Conservation (phyloP, 2,113 vertebrate genomes). For the Lagopus leucura region DNA sequence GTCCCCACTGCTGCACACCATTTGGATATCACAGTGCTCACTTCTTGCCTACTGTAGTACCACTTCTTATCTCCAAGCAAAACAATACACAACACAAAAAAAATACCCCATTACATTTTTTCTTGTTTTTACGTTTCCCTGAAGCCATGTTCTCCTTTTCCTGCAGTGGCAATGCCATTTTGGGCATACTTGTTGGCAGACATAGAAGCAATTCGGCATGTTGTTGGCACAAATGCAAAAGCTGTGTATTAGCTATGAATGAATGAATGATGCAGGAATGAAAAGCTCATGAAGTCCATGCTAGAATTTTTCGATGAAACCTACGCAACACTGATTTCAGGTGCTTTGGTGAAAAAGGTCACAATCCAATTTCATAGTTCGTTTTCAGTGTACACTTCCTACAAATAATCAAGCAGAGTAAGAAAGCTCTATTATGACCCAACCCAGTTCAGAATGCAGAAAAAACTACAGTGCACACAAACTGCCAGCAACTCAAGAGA, state of each 20-base stretch:
- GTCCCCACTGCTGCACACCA: too few relatives aligned
- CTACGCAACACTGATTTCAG: background rate
- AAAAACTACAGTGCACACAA: background rate
- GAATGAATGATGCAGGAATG: background rate
- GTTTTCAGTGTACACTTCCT: background rate
- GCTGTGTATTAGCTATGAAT: background rate
- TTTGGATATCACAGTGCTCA: background rate
- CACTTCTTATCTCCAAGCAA: background rate
- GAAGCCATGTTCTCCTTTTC: too few relatives aligned
- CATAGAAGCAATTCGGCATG: background rate
- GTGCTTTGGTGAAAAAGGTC: background rate
- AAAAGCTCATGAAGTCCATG: background rate
- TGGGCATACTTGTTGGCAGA: background rate
- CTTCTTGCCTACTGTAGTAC: background rate
- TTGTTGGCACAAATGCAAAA: background rate
- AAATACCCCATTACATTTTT: background rate
- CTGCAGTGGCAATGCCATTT: background rate
- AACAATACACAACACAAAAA: background rate
- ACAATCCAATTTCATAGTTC: background rate
- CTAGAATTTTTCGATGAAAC: background rate
- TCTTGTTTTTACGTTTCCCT: background rate
- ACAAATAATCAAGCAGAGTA: background rate
- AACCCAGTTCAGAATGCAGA: background rate
- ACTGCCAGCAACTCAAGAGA: background rate
- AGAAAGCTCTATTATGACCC: background rate